Percentiles rank a stretch among this genome's conserved stretches.
Conservation (phyloP, 2,888 invertebrate genomes). For the Oscheius myriophilus region DNA sequence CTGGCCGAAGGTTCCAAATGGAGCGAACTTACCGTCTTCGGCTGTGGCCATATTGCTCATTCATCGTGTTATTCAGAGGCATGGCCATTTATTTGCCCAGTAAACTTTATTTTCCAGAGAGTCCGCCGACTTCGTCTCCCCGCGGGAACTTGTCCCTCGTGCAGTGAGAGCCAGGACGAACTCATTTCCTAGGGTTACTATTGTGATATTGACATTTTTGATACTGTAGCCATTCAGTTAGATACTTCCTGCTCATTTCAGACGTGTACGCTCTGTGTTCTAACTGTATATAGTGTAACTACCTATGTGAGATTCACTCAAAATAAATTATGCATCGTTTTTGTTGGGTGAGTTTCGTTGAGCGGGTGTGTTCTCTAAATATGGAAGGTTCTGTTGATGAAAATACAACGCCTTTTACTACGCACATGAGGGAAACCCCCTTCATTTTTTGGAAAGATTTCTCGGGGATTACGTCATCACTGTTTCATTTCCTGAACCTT, state of each 20-base stretch:
- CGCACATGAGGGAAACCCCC: no score
- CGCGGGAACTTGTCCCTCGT: constrained; percentile 2
- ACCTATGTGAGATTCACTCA: background rate
- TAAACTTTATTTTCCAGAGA: background rate
- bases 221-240: no score
- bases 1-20: constrained; percentile 17
- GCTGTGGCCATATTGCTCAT: constrained; percentile 59
- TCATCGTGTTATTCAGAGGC: constrained; percentile 42
- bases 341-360: no score
- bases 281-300: background rate
- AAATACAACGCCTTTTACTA: no score
- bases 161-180: constrained; percentile 16
- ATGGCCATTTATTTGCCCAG: background rate
- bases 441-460: no score
- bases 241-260: background rate
- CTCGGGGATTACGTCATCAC: no score
- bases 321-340: background rate
- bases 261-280: background rate
- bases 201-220: background rate
- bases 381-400: no score
- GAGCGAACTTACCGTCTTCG: constrained; percentile 36
- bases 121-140: constrained; percentile 3
- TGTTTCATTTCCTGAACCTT: no score
- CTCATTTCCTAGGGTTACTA: background rate
- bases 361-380: no score